Percentiles rank a stretch among this genome's conserved stretches.
Evolutionary conservation across 2,797 vertebrate genomes (phyloP).

Genomic region (Limnodromus scolopaceus): DNA sequence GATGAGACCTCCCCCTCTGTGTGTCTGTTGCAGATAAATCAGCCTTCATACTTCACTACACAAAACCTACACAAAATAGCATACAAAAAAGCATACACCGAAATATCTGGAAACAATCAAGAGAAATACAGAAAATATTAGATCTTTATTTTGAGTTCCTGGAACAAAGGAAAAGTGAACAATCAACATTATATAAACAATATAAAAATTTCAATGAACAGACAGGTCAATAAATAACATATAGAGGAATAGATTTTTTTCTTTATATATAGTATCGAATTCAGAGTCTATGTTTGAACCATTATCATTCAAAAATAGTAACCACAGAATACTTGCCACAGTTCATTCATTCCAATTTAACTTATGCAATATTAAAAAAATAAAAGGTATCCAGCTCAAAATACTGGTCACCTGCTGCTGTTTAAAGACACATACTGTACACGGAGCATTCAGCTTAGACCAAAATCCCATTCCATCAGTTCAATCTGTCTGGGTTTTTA

Average conservation of each 20-base stretch:
- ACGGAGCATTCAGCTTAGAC: background rate
- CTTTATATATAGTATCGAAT: background rate
- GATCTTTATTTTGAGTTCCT: background rate
- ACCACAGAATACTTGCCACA: background rate
- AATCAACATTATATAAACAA: background rate
- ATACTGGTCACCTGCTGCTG: background rate
- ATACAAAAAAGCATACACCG: background rate
- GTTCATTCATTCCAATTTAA: background rate
- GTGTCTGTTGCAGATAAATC: constrained; percentile 12
- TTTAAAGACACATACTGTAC: background rate
- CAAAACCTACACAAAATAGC: background rate
- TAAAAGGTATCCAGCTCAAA: background rate
- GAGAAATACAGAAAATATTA: background rate
- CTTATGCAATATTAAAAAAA: background rate
- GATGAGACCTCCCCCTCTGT: background rate
- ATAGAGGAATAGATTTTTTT: background rate
- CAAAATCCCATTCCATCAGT: background rate
- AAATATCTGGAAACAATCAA: constrained; percentile 45
- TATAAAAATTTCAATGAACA: background rate
- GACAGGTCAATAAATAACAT: background rate
- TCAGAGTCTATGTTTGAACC: background rate
- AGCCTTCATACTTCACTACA: background rate
- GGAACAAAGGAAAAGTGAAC: background rate
- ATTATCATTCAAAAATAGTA: background rate
- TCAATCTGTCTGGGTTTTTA: background rate